These are phyloP conservation scores for Edolisoma coerulescens DNA, from an alignment of 2,113 vertebrate species.

Conservation along the genomic window DNA sequence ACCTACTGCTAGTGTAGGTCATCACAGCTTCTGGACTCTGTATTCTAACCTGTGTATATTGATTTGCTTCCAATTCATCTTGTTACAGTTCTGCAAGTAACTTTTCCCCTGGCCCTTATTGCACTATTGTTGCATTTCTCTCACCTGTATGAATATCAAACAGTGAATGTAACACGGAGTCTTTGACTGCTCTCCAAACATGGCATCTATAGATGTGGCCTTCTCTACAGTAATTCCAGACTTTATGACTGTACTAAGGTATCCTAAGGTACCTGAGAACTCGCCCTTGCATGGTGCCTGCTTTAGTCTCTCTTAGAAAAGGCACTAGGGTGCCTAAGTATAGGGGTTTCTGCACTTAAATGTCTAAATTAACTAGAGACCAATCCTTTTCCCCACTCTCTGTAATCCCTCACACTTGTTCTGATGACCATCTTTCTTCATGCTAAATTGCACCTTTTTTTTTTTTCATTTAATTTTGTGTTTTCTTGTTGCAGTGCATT, in stretches of 20 bases:
- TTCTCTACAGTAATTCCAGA: not conserved
- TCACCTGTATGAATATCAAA: not conserved
- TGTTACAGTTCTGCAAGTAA: not conserved
- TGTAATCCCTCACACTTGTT: not conserved
- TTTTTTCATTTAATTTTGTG: not conserved
- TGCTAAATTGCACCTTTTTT: not conserved
- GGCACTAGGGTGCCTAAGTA: too few relatives aligned
- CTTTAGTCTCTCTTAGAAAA: not conserved
- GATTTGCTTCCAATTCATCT: not conserved
- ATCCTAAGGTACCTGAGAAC: not conserved
- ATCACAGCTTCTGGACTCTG: not conserved
- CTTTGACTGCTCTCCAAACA: not conserved
- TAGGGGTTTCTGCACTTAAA: not conserved
- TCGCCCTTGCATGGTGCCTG: fast-evolving
- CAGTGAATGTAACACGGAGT: not conserved
- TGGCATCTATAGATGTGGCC: not conserved
- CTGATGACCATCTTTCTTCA: not conserved
- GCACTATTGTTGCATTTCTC: not conserved
- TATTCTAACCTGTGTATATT: not conserved
- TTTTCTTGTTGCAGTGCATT: not conserved
- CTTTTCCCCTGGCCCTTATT: not conserved
- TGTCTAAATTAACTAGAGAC: not conserved
- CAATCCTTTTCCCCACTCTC: not conserved
- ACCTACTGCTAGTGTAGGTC: not conserved
- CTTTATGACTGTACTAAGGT: not conserved